Percentiles rank a stretch among this genome's conserved stretches.
Conservation (phyloP, 1,140 invertebrate species). For the Drosophila prosaltans region DNA sequence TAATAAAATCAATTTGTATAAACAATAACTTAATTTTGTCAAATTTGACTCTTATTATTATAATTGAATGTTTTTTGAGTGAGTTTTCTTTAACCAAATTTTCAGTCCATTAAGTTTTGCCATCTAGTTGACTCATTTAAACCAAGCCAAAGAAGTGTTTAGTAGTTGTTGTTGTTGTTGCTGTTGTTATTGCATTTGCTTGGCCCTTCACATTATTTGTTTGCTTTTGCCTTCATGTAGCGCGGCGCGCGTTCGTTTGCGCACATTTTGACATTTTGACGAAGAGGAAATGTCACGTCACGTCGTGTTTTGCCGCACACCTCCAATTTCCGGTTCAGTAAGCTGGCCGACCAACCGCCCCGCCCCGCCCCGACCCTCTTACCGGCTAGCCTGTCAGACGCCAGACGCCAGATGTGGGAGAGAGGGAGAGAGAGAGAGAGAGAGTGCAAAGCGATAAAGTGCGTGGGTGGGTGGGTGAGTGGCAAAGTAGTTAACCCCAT, state of each 20-base stretch:
- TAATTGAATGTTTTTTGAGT: no score
- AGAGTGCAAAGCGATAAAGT: constrained; percentile 1
- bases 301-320: constrained; percentile 83
- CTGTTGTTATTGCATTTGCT: constrained; percentile 22
- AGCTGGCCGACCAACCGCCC: constrained; percentile 56
- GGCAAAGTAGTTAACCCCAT: constrained; percentile 29
- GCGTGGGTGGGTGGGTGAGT: constrained; percentile 14
- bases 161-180: constrained; percentile 23
- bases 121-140: constrained; percentile 10
- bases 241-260: constrained; percentile 30
- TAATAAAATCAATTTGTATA: no score
- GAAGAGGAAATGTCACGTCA: constrained; percentile 83
- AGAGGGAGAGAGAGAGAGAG: not conserved
- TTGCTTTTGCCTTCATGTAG: constrained; percentile 56
- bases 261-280: constrained; percentile 83
- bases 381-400: constrained; percentile 12
- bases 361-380: not conserved
- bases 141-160: constrained; percentile 4
- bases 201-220: constrained; percentile 49
- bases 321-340: constrained; percentile 83
- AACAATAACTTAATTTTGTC: no score
- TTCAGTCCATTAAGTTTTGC: constrained; percentile 12
- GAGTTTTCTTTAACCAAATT: not conserved
- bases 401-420: not conserved
- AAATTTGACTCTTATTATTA: no score